Evolutionary conservation across 2,797 vertebrate species (phyloP).

Genomic region (Hydrolagus colliei): DNA sequence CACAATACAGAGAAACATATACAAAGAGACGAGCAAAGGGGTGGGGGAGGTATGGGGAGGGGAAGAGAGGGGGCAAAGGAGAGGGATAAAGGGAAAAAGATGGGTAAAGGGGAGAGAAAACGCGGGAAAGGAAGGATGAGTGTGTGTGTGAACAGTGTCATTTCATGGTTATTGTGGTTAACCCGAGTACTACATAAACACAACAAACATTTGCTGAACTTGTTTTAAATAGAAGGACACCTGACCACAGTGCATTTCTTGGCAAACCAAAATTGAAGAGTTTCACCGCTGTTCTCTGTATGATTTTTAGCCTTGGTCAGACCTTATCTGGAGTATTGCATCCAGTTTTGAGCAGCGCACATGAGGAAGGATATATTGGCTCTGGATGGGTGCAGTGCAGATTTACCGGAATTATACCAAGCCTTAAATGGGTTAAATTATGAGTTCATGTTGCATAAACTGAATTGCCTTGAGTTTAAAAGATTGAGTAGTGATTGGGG

Average conservation of each 20-base stretch:
- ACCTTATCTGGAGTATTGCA: too few species aligned
- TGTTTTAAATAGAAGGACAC: neutral
- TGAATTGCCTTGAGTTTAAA: too few species aligned
- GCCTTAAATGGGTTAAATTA: too few species aligned
- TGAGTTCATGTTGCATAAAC: too few species aligned
- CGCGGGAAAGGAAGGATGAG: neutral
- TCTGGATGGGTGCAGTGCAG: too few species aligned
- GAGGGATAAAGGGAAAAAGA: neutral
- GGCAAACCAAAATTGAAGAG: neutral
- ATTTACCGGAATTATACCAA: too few species aligned
- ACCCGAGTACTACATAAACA: neutral
- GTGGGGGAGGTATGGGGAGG: neutral
- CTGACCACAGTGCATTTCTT: neutral
- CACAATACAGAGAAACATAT: neutral
- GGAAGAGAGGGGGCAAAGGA: neutral
- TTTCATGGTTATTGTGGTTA: neutral
- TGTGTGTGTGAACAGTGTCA: neutral
- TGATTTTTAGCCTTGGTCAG: too few species aligned
- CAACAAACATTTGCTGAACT: constrained; percentile 8
- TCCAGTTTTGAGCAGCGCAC: too few species aligned
- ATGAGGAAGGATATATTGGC: too few species aligned
- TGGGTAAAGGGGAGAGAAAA: neutral
- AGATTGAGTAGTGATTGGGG: too few species aligned
- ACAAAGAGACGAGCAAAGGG: neutral
- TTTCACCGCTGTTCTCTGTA: neutral